phyloP scores from a whole-genome alignment of 2,113 vertebrate genomes.

The Xyliphius kryptos region DNA sequence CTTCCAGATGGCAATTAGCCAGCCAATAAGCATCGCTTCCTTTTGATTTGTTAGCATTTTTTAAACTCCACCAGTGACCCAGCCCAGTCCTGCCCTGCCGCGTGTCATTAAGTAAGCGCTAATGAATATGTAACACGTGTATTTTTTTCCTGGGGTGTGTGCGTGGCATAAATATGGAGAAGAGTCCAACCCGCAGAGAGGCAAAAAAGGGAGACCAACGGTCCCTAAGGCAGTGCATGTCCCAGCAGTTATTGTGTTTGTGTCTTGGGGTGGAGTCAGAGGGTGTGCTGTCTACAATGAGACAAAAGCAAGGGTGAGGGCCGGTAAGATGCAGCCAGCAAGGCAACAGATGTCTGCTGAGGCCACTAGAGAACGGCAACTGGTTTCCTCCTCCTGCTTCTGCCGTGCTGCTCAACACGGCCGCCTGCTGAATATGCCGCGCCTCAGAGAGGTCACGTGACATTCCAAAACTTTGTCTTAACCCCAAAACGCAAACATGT shows the following conservation, averaged over 20 bases:
- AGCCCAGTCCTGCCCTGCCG: background rate
- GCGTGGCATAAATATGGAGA: no score
- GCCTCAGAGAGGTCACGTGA: constrained; percentile 72
- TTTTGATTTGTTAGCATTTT: constrained; percentile 48
- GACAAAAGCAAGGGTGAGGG: constrained; percentile 28
- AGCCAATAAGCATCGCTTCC: background rate
- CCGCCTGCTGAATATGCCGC: constrained; percentile 69
- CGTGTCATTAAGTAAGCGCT: constrained; percentile 57
- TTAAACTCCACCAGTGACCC: constrained; percentile 44
- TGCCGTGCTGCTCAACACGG: constrained; percentile 75
- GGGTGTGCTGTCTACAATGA: constrained; percentile 65
- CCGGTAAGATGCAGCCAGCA: constrained; percentile 58
- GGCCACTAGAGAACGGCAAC: constrained; percentile 88
- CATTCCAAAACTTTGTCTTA: constrained; percentile 64
- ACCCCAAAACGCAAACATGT: constrained; percentile 36
- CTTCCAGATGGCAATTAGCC: constrained; percentile 45
- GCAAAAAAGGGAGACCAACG: no score
- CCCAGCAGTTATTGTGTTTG: no score
- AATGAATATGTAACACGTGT: constrained; percentile 88
- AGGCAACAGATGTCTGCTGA: constrained; percentile 93
- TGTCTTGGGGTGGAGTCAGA: constrained; percentile 50
- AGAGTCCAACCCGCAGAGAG: no score
- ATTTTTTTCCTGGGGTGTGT: constrained; percentile 49
- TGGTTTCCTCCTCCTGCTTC: constrained; percentile 73
- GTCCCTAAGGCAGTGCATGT: no score